A percentile compares a stretch with the other conserved stretches of the same genome.
phyloP scores from a whole-genome alignment of 2,113 vertebrate species.

The Campylomormyrus tamandua region DNA sequence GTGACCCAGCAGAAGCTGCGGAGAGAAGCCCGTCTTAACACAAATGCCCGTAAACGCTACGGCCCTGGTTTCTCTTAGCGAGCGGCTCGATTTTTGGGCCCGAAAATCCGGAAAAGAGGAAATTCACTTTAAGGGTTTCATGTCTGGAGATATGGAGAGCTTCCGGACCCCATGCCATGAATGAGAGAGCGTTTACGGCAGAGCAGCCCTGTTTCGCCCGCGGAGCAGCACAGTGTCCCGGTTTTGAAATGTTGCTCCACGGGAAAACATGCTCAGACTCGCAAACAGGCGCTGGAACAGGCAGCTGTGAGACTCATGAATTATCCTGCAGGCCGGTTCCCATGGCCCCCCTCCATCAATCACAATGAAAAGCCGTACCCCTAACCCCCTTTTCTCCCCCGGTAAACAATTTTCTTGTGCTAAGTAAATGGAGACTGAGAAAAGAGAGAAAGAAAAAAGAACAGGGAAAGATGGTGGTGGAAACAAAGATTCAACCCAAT shows the following conservation, averaged over 20 bases:
- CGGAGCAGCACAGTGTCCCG: slow-evolving; percentile 9
- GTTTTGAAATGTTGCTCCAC: slow-evolving; percentile 24
- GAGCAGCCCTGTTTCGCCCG: background rate
- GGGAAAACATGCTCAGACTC: slow-evolving; percentile 28
- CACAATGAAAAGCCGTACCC: slow-evolving; percentile 39
- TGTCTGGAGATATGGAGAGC: background rate
- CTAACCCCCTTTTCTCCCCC: slow-evolving; percentile 9
- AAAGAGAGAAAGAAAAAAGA: background rate
- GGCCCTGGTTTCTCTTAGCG: background rate
- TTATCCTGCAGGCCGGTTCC: slow-evolving; percentile 43
- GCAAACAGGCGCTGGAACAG: slow-evolving; percentile 30
- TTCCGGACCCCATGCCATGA: too few species aligned
- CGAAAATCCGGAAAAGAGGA: background rate
- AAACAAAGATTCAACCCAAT: slow-evolving; percentile 33
- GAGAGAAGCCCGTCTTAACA: background rate
- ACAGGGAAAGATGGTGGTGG: background rate
- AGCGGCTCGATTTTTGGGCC: background rate
- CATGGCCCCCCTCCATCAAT: slow-evolving; percentile 49
- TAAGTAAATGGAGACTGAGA: slow-evolving; percentile 42
- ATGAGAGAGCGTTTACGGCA: too few species aligned
- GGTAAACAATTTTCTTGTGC: slow-evolving; percentile 46
- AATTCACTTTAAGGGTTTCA: background rate
- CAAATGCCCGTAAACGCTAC: background rate
- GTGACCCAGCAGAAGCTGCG: background rate
- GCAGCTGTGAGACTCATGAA: slow-evolving; percentile 30